Percentiles rank a stretch among this genome's conserved stretches.
phyloP scores from a whole-genome alignment of 2,888 invertebrate genomes.

The Tipula vernalis region DNA sequence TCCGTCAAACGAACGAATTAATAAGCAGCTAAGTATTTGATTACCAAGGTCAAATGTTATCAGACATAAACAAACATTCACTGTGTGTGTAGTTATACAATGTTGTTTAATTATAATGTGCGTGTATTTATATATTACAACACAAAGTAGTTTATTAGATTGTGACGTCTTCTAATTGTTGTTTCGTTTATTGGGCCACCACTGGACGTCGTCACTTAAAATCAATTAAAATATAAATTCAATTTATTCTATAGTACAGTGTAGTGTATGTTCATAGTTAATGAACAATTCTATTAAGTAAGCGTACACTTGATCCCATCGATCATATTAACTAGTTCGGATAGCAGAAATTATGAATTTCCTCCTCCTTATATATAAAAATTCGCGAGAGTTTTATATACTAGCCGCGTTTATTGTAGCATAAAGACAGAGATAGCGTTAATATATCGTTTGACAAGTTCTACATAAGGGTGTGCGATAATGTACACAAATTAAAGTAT shows the following conservation, averaged over 20 bases:
- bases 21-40: not conserved
- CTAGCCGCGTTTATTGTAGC: not conserved
- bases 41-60: conserved; percentile 4
- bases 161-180: not conserved
- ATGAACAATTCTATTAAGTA: not conserved
- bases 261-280: not conserved
- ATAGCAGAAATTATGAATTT: not conserved
- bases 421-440: not conserved
- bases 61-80: not conserved
- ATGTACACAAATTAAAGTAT: not conserved
- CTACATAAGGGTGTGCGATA: not conserved
- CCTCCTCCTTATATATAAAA: not conserved
- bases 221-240: not conserved
- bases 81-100: not conserved
- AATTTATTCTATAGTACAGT: not conserved
- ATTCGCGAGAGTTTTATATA: not conserved
- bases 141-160: not conserved
- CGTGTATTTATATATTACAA: not conserved
- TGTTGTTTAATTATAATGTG: not conserved
- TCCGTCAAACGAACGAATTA: not conserved
- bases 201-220: not conserved
- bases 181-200: not conserved
- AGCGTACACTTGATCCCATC: not conserved
- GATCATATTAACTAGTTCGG: not conserved
- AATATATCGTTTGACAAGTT: not conserved